Conservation (phyloP, 2,113 vertebrate species). For the Menidia beryllina region DNA sequence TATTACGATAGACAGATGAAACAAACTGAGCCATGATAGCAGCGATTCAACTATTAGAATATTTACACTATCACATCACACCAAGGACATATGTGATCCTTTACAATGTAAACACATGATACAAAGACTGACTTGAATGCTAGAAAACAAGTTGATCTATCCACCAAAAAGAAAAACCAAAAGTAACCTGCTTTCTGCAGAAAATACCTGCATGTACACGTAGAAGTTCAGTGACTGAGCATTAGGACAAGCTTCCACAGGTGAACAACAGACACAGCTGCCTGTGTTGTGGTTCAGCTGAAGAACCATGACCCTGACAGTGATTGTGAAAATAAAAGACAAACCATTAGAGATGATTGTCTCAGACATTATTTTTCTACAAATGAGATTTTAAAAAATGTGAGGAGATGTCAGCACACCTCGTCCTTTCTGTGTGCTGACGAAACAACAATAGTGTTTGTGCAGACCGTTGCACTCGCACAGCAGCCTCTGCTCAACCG, state of each 20-base stretch:
- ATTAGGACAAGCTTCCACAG: slow-evolving; percentile 55
- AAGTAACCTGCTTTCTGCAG: slow-evolving; percentile 57
- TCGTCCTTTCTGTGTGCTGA: slow-evolving; percentile 38
- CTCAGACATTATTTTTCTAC: slow-evolving; percentile 43
- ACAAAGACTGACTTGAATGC: slow-evolving; percentile 71
- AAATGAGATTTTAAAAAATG: slow-evolving; percentile 31
- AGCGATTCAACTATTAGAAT: slow-evolving; percentile 83
- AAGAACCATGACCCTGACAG: slow-evolving; percentile 43
- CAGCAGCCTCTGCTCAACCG: slow-evolving; percentile 35
- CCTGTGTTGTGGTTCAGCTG: slow-evolving; percentile 37
- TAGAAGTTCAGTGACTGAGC: slow-evolving; percentile 37
- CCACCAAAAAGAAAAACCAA: slow-evolving; percentile 48
- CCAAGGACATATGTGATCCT: slow-evolving; percentile 77
- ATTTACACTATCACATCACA: slow-evolving; percentile 83
- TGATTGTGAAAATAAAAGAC: slow-evolving; percentile 62
- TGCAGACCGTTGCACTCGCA: slow-evolving; percentile 17
- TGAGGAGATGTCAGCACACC: slow-evolving; percentile 41
- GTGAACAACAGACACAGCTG: slow-evolving; percentile 36
- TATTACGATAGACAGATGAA: slow-evolving; percentile 81
- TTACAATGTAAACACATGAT: slow-evolving; percentile 85
- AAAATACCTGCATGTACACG: slow-evolving; percentile 55
- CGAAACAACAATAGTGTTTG: slow-evolving; percentile 45
- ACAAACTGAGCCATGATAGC: slow-evolving; percentile 82
- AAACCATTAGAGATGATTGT: slow-evolving; percentile 70
- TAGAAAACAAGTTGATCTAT: slow-evolving; percentile 72